Evolutionary conservation across 2,113 vertebrate genomes (phyloP).

Genomic region (Apteryx owenii): DNA sequence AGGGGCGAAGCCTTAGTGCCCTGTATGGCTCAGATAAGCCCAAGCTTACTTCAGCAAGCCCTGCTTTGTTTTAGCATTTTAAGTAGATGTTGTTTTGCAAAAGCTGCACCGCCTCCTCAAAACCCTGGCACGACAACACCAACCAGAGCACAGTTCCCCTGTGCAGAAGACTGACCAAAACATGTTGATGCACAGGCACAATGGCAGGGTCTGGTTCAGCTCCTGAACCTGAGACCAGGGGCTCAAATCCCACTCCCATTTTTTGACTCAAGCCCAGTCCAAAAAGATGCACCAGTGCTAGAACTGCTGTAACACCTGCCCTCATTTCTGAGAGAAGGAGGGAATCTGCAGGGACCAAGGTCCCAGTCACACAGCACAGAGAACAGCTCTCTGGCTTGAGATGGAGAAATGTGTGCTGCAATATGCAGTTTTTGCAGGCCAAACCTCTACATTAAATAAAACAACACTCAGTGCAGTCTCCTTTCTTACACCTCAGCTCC

Average conservation of each 20-base stretch:
- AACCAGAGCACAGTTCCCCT: background rate
- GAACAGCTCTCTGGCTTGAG: background rate
- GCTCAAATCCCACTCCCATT: background rate
- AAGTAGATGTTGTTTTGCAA: background rate
- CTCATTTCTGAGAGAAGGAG: background rate
- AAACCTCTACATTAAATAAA: background rate
- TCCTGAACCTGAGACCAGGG: too few relatives aligned
- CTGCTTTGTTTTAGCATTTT: background rate
- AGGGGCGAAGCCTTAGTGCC: constrained; percentile 11
- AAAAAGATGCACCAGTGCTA: background rate
- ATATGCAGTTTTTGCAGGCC: background rate
- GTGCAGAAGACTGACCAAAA: background rate
- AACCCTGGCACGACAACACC: background rate
- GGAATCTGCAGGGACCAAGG: background rate
- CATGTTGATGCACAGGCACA: background rate
- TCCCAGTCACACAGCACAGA: background rate
- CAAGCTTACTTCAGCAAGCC: background rate
- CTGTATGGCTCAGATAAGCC: background rate
- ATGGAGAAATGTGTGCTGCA: background rate
- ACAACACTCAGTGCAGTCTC: background rate
- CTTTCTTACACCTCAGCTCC: background rate
- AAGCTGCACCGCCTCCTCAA: background rate
- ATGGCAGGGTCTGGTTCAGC: background rate
- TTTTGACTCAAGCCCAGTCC: background rate
- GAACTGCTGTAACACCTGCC: background rate